Evolutionary conservation across 1,140 invertebrate genomes (phyloP), one percentile per base, ranked within the genome.

Genomic region (Sycobia sp.): DNA sequence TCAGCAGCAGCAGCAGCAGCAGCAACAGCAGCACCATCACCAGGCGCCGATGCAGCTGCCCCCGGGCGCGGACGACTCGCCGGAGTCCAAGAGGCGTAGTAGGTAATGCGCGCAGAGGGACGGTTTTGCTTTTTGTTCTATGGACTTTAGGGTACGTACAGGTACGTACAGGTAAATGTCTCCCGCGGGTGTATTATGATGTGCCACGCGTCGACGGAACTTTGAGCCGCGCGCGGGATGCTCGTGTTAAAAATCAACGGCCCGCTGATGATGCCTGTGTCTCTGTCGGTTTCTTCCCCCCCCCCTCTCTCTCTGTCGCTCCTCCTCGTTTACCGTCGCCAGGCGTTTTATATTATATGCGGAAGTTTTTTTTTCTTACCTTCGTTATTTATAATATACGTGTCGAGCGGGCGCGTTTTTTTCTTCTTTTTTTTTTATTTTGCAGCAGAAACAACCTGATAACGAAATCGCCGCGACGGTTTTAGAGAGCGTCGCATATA

Each of bases 41-140:
- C 32, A 34, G 32, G 32, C 32, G 7, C 39, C 16, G 39, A n/a
- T n/a, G n/a, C n/a, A 32, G 29, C 29, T n/a, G n/a, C n/a, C 22
- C 20, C 23, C 22, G 13, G 5, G 11, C 5, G 29, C 29, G 5
- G 22, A 25, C 16, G 80, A 83, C 58, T 72, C 76, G 49, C 77
- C 83, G 47, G 81, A 82, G 61, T 76, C 79, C 18, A 86, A 85
- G 71, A 76, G 84, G 72, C 69, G 80, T 75, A 85, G 80, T 75
- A 85, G 83, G 83, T 83, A 79, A 62, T 59, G 46, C 22, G 49
- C 16, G 27, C 32, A 16, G n/a, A n/a, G n/a, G n/a, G n/a, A n/a
- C n/a, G n/a, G n/a, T n/a, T n/a, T n/a, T n/a, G n/a, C n/a, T n/a
- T n/a, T n/a, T n/a, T n/a, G n/a, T n/a, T n/a, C n/a, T n/a, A n/a